Conservation (phyloP, 2,888 invertebrate species). For the Drosophila atripex region DNA sequence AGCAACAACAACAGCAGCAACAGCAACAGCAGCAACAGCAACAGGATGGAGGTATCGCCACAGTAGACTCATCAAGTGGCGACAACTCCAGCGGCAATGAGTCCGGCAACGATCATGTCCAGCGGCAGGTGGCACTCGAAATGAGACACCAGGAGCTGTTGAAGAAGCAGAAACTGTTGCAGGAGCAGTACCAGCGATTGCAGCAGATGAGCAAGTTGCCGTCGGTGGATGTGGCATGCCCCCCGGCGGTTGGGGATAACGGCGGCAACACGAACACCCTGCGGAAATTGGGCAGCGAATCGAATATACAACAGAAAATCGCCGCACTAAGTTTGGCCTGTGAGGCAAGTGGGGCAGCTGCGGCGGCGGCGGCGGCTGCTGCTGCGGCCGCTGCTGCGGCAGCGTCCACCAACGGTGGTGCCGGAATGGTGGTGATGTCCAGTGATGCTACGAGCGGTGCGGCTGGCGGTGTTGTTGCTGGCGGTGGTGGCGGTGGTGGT, state of each 20-base stretch:
- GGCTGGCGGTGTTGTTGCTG: constrained; percentile 64
- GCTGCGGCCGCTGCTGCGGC: constrained; percentile 70
- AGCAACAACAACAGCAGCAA: constrained; percentile 87
- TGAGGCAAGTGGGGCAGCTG: constrained; percentile 48
- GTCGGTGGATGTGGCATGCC: constrained; percentile 86
- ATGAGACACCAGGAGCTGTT: constrained; percentile 94
- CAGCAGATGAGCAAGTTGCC: constrained; percentile 94
- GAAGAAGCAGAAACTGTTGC: constrained; percentile 93
- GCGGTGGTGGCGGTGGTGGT: constrained; percentile 47
- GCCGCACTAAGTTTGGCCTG: constrained; percentile 66
- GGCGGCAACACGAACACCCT: constrained; percentile 84
- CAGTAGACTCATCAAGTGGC: constrained; percentile 73
- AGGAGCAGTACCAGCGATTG: constrained; percentile 95
- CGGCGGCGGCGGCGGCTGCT: constrained; percentile 32
- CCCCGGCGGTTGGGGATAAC: constrained; percentile 82
- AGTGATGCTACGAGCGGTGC: constrained; percentile 67
- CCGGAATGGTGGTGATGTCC: constrained; percentile 54
- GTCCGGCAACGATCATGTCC: constrained; percentile 89
- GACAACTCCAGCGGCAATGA: constrained; percentile 91
- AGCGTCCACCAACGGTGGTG: constrained; percentile 64
- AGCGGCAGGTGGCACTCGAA: constrained; percentile 91
- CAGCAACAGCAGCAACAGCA: constrained; percentile 86
- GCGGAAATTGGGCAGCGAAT: constrained; percentile 95
- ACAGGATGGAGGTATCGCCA: not conserved
- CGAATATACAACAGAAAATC: constrained; percentile 90